These are phyloP conservation scores for Xestia sexstrigata DNA, from an alignment of 2,888 invertebrate genomes.

Conservation along the genomic window DNA sequence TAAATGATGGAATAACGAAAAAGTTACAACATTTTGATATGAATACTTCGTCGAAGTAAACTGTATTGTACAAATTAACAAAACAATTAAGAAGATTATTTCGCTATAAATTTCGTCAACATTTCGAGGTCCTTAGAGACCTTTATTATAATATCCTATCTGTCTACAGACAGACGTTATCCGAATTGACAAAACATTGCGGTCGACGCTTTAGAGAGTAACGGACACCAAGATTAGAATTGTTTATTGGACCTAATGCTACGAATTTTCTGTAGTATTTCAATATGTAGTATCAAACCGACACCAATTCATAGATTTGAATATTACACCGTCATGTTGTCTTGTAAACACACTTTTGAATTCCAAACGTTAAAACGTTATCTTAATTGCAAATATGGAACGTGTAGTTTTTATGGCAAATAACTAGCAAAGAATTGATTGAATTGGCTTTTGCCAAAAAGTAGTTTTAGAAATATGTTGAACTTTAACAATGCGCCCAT, in stretches of 20 bases:
- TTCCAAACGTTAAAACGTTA: neutral
- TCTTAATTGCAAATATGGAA: neutral
- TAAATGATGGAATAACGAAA: constrained; percentile 1
- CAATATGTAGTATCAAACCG: neutral
- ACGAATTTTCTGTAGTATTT: neutral
- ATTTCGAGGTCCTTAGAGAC: neutral
- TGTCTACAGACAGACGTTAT: constrained; percentile 11
- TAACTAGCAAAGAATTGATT: too few species aligned
- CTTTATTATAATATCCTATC: neutral
- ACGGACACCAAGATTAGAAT: neutral
- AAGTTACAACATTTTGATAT: neutral
- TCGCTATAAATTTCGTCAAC: constrained; percentile 9
- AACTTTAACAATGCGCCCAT: too few species aligned
- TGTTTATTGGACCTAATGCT: neutral
- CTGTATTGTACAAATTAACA: neutral
- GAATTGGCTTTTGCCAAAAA: too few species aligned
- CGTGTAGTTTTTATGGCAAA: too few species aligned
- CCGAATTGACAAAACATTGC: constrained; percentile 23
- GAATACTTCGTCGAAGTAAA: neutral
- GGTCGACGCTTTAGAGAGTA: neutral
- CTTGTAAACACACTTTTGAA: neutral
- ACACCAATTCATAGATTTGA: neutral
- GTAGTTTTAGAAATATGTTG: too few species aligned
- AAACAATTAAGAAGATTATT: neutral
- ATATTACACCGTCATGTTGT: neutral